A percentile compares a stretch with the other conserved stretches of the same genome.
Conservation (phyloP, 2,888 invertebrate genomes). For the Limnephilus lunatus region DNA sequence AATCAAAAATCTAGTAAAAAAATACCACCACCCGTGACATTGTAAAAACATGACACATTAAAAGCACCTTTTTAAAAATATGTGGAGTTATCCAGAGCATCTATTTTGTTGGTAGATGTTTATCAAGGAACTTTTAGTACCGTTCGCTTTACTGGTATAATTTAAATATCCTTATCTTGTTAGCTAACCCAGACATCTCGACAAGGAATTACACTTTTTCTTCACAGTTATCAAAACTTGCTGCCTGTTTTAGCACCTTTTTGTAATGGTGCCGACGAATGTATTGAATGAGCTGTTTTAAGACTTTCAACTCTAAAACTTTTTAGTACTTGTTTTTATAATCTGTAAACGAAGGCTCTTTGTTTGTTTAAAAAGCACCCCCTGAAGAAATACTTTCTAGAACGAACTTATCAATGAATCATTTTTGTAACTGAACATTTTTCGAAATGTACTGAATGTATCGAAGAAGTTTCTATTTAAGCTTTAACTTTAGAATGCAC, state of each 20-base stretch:
- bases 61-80: background rate
- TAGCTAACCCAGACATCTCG: conserved; percentile 26
- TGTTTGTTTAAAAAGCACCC: background rate
- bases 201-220: conserved; percentile 2
- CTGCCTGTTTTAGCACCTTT: background rate
- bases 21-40: background rate
- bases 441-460: too few species aligned
- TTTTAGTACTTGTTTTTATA: background rate
- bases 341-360: background rate
- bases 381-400: background rate
- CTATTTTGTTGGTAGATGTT: conserved; percentile 21
- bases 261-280: background rate
- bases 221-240: background rate
- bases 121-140: conserved; percentile 29
- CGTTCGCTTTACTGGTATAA: conserved; percentile 10
- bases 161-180: conserved; percentile 37
- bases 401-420: background rate
- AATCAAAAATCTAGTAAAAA: background rate
- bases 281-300: background rate
- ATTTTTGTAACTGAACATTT: background rate
- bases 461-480: too few species aligned
- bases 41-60: conserved; percentile 2
- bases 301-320: background rate
- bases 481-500: too few species aligned
- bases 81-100: background rate